Base-by-base conservation (phyloP, 2,888 invertebrate species). In the Chalcosyrphus nemorum region DNA sequence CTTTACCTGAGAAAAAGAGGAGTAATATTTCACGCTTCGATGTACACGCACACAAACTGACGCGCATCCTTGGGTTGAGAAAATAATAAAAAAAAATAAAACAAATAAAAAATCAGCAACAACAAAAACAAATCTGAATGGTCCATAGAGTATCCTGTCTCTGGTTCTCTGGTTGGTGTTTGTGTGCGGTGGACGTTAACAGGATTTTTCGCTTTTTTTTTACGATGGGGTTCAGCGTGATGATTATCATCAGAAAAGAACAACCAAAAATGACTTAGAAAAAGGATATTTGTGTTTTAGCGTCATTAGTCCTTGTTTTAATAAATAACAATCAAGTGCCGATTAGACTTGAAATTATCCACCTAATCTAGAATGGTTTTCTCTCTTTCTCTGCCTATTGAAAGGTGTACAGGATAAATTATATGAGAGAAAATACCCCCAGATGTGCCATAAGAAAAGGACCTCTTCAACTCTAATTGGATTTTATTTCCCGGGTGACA, bases 11-110 rank as follows among this genome's bases (percentile, higher is more conserved):
- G 24, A n/a, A n/a, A n/a, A n/a, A n/a, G n/a, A 24, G 24, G 59
- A 71, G 71, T 66, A 84, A 84, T 84, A 84, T 84, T 80, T 84
- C 68, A 84, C 68, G 78, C 72, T 78, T 78, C 80, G 82, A 80
- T 78, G 74, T 78, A 68, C 61, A 32, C 9, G 35, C 59, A 35
- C 35, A 38, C 13, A 45, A 61, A 65, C 72, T 68, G 66, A 45
- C 15, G n/a, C n/a, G n/a, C n/a, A 19, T 38, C 71, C 72, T 43
- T 75, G 38, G 61, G 38, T 38, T n/a, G 29, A 45, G 35, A 75
- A 17, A 17, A 2, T 4, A 38, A 21, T 54, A 47, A n/a, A n/a
- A n/a, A 47, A 57, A 50, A 50, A 43, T 32, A 76, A 68, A 57
- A 50, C 13, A 66, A 17, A 81, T 65, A 59, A n/a, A n/a, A n/a